A percentile compares a stretch with the other conserved stretches of the same genome.
These are phyloP conservation scores for Camponotus pennsylvanicus DNA, from an alignment of 1,140 invertebrate genomes.

Conservation along the genomic window DNA sequence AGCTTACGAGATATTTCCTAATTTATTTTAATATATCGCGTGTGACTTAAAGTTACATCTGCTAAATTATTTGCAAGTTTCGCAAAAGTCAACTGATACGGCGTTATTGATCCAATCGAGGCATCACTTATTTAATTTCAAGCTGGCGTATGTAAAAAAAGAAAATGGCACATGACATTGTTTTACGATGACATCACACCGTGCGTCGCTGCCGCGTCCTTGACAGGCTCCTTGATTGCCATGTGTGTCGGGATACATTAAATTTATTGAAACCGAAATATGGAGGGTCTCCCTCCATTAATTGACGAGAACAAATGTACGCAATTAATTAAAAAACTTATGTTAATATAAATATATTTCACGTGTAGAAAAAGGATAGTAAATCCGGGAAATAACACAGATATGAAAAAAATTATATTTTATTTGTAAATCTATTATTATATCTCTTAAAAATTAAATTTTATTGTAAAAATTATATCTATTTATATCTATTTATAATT, in stretches of 20 bases:
- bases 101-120: neutral
- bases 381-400: neutral
- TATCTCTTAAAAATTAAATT: too few species aligned
- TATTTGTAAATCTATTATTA: too few species aligned
- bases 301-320: neutral
- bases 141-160: constrained; percentile 14
- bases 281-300: neutral
- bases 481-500: too few species aligned
- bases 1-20: neutral
- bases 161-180: constrained; percentile 42
- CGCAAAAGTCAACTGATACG: neutral
- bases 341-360: neutral
- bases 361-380: neutral
- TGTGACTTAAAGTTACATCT: too few species aligned
- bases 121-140: constrained; percentile 25
- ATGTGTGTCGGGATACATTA: neutral
- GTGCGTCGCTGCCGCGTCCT: constrained; percentile 4
- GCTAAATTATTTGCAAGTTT: neutral
- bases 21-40: neutral
- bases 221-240: constrained; percentile 11
- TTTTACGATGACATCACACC: constrained; percentile 50
- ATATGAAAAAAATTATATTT: too few species aligned
- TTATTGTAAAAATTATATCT: too few species aligned
- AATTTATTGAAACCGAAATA: constrained; percentile 37
- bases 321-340: neutral